Evolutionary conservation across 2,888 invertebrate genomes (phyloP), one percentile per base, ranked within the genome.

Genomic region (Drosophila paramelanica): DNA sequence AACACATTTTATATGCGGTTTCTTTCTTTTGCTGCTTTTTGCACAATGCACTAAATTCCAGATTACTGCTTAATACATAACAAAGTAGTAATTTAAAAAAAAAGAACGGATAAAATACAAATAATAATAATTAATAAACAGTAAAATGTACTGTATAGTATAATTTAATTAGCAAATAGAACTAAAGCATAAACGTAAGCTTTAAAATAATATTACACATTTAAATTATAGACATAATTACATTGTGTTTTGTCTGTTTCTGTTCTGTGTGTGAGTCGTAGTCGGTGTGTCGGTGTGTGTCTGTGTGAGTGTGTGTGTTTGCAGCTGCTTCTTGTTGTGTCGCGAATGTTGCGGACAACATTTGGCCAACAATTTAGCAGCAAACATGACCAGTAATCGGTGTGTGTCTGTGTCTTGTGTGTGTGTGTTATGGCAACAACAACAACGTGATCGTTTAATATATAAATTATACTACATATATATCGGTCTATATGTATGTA

Each of bases 181-280:
- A 81, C 78, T 84, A 81, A 81, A 79, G 64, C 73, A 84, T 87
- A 71, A 79, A 80, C 61, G 71, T 81, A 81, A 66, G 57, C 55
- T 76, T 62, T 67, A 62, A 76, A 76, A 79, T 79, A 72, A 87
- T 72, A 84, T 83, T 83, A 87, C 73, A 83, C 67, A 25, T 77
- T 71, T 75, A 87, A 83, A 81, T 87, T 86, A 87, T 79, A 84
- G 87, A 84, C 87, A 84, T 83, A 87, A 83, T 83, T 83, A 83
- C 83, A 83, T 74, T 77, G 76, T 82, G 69, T 76, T 55, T 38
- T 67, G 50, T 66, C 17, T 72, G 49, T 65, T 10, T 55, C 1
- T 55, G 46, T 8, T 31, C 7, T 49, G 31, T 58, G 46, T 20
- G 17, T 57, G 45, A 20, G 43, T 66, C 8, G 8, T 2, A 8